Evolutionary conservation across 2,113 vertebrate genomes (phyloP), one percentile per base, ranked within the genome.

Genomic region (Dinomys branickii): DNA sequence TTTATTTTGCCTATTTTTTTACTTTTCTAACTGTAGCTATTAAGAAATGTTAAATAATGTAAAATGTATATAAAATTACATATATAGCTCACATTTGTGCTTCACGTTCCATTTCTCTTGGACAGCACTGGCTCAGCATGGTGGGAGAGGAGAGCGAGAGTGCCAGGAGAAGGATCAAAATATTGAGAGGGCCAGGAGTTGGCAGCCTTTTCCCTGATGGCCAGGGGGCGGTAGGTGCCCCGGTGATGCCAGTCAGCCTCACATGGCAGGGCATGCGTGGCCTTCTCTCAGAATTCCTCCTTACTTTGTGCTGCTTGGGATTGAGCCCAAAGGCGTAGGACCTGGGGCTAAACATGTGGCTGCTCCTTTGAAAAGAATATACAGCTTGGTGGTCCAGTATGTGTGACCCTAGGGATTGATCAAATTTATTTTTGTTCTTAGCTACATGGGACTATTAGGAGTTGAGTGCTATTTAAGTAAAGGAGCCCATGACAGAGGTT

Each of bases 381-480:
- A 20, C 59, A 44, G 67, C 35, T 35, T 69, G 80, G 2, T 54
- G 19, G 59, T 87, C 59, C 85, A 1, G 71, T 78, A 52, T 28
- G 19, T 30, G 38, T 4, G 50, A 11, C 56, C 69, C 44, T 54
- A 65, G 69, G 19, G 63, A 47, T 30, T 78, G 54, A 38, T 10
- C 5, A 65, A 24, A 44, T 50, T 85, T 85, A 38, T 88, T 94
- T 92, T 92, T 71, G 24, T 85, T 52, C 91, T 94, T 91, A 83
- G 28, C 41, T 13, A 4, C 50, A 38, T 59, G 38, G 9, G 73
- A 59, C 61, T 85, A 7, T 82, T 85, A 65, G 8, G 69, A 93
- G 20, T 78, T 92, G 35, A 52, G 69, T 69, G 5, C 87, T 77
- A 78, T 90, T 94, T 90, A 63, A 92, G 92, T 75, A 86, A 95